Evolutionary conservation across 2,113 vertebrate genomes (phyloP).

Genomic region (Scortum barcoo): DNA sequence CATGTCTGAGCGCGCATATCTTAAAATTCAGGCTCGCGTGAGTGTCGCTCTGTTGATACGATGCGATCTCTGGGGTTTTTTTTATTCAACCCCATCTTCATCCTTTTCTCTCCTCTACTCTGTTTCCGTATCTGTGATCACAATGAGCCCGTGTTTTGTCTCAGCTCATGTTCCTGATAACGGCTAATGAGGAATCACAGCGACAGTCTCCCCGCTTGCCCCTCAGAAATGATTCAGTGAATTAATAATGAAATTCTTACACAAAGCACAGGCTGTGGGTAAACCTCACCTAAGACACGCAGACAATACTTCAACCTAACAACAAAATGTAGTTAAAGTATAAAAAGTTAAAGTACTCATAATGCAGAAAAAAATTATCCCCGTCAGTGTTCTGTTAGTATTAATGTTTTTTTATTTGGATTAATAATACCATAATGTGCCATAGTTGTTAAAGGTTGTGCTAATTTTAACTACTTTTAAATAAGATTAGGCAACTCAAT

Average conservation of each 20-base stretch:
- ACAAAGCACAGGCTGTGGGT: slow-evolving; percentile 19
- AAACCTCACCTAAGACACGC: slow-evolving; percentile 4
- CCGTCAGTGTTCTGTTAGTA: too few relatives aligned
- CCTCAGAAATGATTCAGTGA: slow-evolving; percentile 44
- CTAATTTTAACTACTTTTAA: too few relatives aligned
- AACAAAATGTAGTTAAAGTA: too few relatives aligned
- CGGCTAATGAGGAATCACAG: slow-evolving; percentile 64
- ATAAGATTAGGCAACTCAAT: too few relatives aligned
- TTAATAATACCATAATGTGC: too few relatives aligned
- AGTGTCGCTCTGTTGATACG: slow-evolving; percentile 29
- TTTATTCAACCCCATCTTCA: slow-evolving; percentile 14
- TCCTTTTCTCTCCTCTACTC: slow-evolving; percentile 14
- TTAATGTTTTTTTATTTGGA: too few relatives aligned
- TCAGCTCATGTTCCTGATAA: slow-evolving; percentile 68
- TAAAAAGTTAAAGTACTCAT: too few relatives aligned
- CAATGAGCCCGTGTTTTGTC: slow-evolving; percentile 48
- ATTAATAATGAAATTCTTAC: slow-evolving; percentile 57
- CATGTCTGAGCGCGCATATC: not conserved
- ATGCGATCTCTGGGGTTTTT: slow-evolving; percentile 46
- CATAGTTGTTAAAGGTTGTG: too few relatives aligned
- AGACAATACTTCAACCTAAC: too few relatives aligned
- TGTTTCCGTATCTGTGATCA: slow-evolving; percentile 50
- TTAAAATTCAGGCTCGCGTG: slow-evolving; percentile 13
- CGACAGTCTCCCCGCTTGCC: slow-evolving; percentile 32
- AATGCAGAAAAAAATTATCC: too few relatives aligned